phyloP scores from a whole-genome alignment of 2,113 vertebrate genomes.

The Raja brachyura region DNA sequence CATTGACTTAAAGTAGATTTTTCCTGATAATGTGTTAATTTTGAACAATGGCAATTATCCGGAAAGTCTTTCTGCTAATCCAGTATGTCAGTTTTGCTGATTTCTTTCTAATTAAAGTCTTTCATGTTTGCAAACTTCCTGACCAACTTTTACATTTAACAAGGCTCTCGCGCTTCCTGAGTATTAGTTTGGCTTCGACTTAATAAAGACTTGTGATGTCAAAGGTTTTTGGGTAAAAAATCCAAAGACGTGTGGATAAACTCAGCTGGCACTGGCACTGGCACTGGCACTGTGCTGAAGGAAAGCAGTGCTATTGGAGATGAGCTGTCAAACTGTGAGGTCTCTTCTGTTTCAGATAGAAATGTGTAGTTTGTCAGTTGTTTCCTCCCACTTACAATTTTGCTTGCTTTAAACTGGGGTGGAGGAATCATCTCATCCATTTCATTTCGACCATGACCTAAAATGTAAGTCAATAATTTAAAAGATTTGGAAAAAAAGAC shows the following conservation, averaged over 20 bases:
- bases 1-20: neutral
- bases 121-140: neutral
- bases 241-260: neutral
- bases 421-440: neutral
- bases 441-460: neutral
- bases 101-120: neutral
- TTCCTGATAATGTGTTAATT: neutral
- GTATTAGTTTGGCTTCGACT: neutral
- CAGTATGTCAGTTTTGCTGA: neutral
- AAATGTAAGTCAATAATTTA: no score
- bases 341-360: neutral
- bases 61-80: neutral
- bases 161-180: neutral
- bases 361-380: neutral
- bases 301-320: neutral
- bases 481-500: no score
- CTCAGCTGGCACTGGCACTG: neutral
- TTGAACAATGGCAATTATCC: neutral
- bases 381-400: neutral
- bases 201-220: neutral
- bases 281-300: neutral
- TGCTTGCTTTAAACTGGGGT: neutral
- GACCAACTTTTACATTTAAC: no score
- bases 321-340: neutral
- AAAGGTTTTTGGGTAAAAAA: neutral